Percentiles rank a stretch among this genome's conserved stretches.
phyloP scores from a whole-genome alignment of 2,888 invertebrate species.

The Melanchra persicariae region DNA sequence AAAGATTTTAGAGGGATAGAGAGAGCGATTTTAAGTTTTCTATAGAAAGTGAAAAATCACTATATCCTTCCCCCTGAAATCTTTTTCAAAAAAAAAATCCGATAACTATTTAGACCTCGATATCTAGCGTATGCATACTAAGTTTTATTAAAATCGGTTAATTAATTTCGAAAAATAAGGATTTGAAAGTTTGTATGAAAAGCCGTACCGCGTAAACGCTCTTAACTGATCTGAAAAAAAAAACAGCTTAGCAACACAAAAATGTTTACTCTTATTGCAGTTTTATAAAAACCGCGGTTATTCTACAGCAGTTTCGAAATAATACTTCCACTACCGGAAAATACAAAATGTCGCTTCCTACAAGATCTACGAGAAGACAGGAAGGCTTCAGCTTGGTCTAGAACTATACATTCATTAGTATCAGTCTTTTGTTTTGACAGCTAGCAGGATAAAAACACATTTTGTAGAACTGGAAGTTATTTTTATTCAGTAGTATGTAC shows the following conservation, averaged over 20 bases:
- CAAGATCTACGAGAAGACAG: constrained; percentile 9
- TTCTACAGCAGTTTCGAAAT: constrained; percentile 7
- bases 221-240: neutral
- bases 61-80: no score
- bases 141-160: no score
- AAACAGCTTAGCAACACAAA: neutral
- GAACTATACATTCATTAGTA: constrained; percentile 10
- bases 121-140: no score
- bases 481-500: no score
- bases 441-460: neutral
- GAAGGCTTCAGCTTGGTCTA: constrained; percentile 29
- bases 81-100: no score
- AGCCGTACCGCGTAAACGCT: no score
- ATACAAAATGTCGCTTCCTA: constrained; percentile 18
- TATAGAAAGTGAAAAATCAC: no score
- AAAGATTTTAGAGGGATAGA: no score
- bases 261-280: neutral
- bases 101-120: no score
- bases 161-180: no score
- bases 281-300: neutral
- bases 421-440: constrained; percentile 19
- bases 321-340: constrained; percentile 21
- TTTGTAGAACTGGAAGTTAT: neutral
- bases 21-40: no score
- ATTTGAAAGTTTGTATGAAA: no score